These are phyloP conservation scores for Drosophila setifemur DNA, from an alignment of 1,140 invertebrate species.

Conservation along the genomic window DNA sequence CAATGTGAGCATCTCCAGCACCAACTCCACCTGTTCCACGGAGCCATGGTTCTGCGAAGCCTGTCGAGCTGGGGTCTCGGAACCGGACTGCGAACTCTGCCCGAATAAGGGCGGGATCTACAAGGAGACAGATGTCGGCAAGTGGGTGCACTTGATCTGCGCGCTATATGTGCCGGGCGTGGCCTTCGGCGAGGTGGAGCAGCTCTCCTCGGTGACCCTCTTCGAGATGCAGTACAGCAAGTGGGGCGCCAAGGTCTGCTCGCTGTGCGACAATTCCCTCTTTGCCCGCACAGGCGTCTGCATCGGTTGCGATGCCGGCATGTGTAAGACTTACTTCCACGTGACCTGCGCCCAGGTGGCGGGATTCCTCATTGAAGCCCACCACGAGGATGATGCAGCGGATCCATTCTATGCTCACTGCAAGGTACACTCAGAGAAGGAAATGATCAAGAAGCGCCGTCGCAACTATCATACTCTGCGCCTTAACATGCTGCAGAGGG, in stretches of 20 bases:
- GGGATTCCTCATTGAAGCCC: conserved; percentile 95
- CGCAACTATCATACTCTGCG: conserved; percentile 95
- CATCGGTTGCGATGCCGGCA: conserved; percentile 98
- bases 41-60: conserved; percentile 99
- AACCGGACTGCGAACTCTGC: conserved; percentile 94
- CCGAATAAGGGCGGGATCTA: conserved; percentile 96
- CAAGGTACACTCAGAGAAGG: conserved; percentile 94
- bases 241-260: conserved; percentile 95
- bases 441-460: conserved; percentile 89
- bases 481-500: conserved; percentile 86
- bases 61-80: conserved; percentile 94
- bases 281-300: conserved; percentile 96
- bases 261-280: conserved; percentile 92
- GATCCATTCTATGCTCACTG: conserved; percentile 99
- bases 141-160: conserved; percentile 99
- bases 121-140: conserved; percentile 97
- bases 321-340: conserved; percentile 98
- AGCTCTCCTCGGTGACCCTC: conserved; percentile 92
- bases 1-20: conserved; percentile 93
- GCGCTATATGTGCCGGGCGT: conserved; percentile 98
- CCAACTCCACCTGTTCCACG: conserved; percentile 95
- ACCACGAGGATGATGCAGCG: conserved; percentile 96
- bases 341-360: conserved; percentile 98
- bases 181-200: conserved; percentile 97
- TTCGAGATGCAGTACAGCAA: conserved; percentile 98